Evolutionary conservation across 2,113 vertebrate species (phyloP), one percentile per base, ranked within the genome.

Genomic region (Trematomus loennbergii): DNA sequence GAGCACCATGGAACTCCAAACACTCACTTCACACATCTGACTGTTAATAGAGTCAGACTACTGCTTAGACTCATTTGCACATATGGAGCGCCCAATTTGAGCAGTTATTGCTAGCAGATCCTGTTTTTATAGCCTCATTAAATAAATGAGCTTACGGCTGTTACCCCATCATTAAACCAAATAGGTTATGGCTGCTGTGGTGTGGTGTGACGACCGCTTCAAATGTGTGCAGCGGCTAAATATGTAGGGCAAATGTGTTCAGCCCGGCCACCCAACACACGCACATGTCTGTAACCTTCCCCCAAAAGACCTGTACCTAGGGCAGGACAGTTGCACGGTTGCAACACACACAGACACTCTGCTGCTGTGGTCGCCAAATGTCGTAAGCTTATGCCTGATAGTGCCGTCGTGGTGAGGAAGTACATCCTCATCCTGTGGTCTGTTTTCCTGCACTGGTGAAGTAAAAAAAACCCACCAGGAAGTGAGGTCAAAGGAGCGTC

Each of bases 361-460:
- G 63, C 63, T 70, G 71, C 64, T 90, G 91, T 91, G 89, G 91
- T 88, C 80, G 81, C 72, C 81, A 17, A 64, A 87, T 93, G 90
- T 88, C 72, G 64, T 85, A 88, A 85, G 79, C 80, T 83, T 74
- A 45, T 72, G 87, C 74, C 78, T 75, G 80, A 88, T 80, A 76
- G 80, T 64, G 78, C 60, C 20, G 22, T 66, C n/a, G 89, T 17
- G 86, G 85, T 85, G 90, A 91, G 89, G 91, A 92, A 92, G 87
- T 71, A 90, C 91, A 92, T 94, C 91, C 91, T 92, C 88, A 90
- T 76, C 79, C 74, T 90, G 92, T 84, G 83, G 91, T 88, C 79
- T 83, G 72, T 64, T 67, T 76, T 90, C 85, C 89, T 84, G 72
- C 67, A 66, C 77, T 67, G 43, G 60, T 86, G 76, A 84, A 65